Evolutionary conservation across 2,113 vertebrate genomes (phyloP), one percentile per base, ranked within the genome.

Genomic region (Perccottus glenii): DNA sequence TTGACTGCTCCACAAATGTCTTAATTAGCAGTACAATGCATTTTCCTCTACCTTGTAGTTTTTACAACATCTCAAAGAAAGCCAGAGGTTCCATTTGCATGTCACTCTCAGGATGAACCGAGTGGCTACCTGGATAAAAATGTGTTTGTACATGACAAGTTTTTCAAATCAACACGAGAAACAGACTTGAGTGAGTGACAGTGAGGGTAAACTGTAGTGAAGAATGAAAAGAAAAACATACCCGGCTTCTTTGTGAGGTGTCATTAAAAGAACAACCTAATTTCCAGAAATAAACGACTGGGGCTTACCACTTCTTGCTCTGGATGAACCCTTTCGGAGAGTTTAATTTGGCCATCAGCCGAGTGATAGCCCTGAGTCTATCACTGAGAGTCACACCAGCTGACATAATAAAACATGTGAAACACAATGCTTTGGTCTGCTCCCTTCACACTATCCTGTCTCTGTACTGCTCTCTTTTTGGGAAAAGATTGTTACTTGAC

Each of bases 231-330:
- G 38, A 40, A 40, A 27, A 27, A 27, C 19, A 27, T 3, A 40
- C n/a, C n/a, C n/a, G n/a, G n/a, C n/a, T n/a, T n/a, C n/a, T n/a
- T n/a, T n/a, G n/a, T 9, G 36, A 75, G 35, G 8, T 19, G 49
- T 67, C 60, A 51, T 65, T 69, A 52, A 73, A 69, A 64, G 49
- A 66, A 73, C 40, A 65, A 60, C 45, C 68, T 76, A 51, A 76
- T 68, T 61, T 62, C 60, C 66, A 76, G 64, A 36, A 57, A 69
- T 61, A 70, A 77, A 61, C 2, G 5, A 2, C 68, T 5, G 2
- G 11, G 60, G 53, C 55, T 73, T 6, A 48, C 38, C 5, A 15
- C 53, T 35, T 8, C 2, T 0, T 15, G 59, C 48, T 51, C 5
- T 1, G 32, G 0, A 16, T 40, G 61, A 43, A 9, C 43, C 62